phyloP scores from a whole-genome alignment of 2,888 invertebrate genomes.

The Lypha dubia region DNA sequence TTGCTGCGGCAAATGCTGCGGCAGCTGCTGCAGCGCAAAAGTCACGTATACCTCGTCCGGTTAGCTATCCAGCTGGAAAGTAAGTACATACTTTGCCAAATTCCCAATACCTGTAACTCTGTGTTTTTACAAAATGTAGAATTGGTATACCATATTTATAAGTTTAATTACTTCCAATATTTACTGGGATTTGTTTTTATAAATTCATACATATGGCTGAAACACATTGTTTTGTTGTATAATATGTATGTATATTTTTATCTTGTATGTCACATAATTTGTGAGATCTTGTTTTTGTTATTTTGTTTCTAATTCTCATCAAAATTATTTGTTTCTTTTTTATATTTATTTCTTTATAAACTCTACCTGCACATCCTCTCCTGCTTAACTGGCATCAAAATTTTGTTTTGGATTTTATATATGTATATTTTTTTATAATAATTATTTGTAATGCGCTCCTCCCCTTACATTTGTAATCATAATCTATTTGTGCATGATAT shows the following conservation, averaged over 20 bases:
- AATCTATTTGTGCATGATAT: slow-evolving; percentile 46
- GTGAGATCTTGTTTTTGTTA: slow-evolving; percentile 27
- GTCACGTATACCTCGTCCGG: slow-evolving; percentile 83
- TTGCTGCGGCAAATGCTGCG: slow-evolving; percentile 73
- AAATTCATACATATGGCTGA: background rate
- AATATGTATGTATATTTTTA: background rate
- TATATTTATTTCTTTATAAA: slow-evolving; percentile 65
- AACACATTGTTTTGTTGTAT: background rate
- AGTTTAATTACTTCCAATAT: background rate
- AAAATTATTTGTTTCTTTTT: slow-evolving; percentile 66
- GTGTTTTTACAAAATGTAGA: slow-evolving; percentile 9
- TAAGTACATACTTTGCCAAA: slow-evolving; percentile 76
- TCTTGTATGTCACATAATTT: slow-evolving; percentile 13
- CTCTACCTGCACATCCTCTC: slow-evolving; percentile 39
- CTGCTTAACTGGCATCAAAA: slow-evolving; percentile 38
- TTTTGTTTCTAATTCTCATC: slow-evolving; percentile 38
- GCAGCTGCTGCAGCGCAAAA: slow-evolving; percentile 78
- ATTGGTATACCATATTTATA: background rate
- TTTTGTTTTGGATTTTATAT: slow-evolving; percentile 50
- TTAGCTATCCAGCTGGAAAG: slow-evolving; percentile 83
- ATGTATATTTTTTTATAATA: slow-evolving; percentile 3
- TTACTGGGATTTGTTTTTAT: slow-evolving; percentile 3
- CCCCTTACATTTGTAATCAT: slow-evolving; percentile 23
- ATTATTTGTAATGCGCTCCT: background rate
- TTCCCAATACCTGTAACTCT: background rate